These are phyloP conservation scores for Drosophila pandora DNA, from an alignment of 1,140 invertebrate species.

Conservation along the genomic window DNA sequence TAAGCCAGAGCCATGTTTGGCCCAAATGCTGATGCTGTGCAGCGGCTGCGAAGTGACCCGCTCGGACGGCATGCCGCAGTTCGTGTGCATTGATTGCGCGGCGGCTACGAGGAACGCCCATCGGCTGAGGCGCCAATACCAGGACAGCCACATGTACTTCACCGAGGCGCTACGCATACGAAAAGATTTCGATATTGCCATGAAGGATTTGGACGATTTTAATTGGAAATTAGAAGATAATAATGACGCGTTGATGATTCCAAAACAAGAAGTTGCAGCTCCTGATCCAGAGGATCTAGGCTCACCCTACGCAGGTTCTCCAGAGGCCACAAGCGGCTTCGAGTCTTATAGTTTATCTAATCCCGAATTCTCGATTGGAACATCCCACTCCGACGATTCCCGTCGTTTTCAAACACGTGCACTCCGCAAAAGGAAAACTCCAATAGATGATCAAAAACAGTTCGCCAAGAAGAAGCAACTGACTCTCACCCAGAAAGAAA, in stretches of 20 bases:
- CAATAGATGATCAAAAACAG: too few relatives aligned
- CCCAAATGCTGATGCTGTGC: constrained; percentile 25
- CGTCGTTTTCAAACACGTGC: too few relatives aligned
- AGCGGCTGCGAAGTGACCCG: background rate
- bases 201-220: background rate
- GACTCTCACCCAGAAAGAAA: too few relatives aligned
- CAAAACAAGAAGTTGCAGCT: too few relatives aligned
- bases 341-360: too few relatives aligned
- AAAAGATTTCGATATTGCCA: background rate
- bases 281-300: too few relatives aligned
- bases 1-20: constrained; percentile 7
- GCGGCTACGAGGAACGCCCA: background rate
- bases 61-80: constrained; percentile 14
- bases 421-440: too few relatives aligned
- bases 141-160: constrained; percentile 11
- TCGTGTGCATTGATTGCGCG: constrained; percentile 20
- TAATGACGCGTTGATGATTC: background rate
- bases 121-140: constrained; percentile 2
- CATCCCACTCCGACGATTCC: too few relatives aligned
- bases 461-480: too few relatives aligned
- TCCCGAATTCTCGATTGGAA: too few relatives aligned
- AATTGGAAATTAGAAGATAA: background rate
- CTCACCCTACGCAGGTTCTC: too few relatives aligned
- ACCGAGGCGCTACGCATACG: background rate
- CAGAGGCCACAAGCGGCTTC: too few relatives aligned